Conservation (phyloP, 2,888 invertebrate genomes). For the Agrypnus murinus region DNA sequence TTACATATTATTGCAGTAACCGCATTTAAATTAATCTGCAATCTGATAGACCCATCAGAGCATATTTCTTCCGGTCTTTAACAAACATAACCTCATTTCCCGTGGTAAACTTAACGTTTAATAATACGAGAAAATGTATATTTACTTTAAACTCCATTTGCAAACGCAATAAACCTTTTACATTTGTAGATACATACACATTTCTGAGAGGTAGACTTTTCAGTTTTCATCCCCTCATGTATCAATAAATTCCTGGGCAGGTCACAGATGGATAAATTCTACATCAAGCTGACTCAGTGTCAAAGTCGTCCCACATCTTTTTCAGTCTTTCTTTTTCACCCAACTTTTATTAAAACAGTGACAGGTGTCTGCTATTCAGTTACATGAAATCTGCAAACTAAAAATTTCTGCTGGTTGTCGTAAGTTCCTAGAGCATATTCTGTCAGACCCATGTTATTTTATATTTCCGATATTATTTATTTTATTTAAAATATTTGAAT, state of each 20-base stretch:
- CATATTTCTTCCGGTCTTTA: too few species aligned
- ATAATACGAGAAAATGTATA: too few species aligned
- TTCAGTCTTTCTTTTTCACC: constrained; percentile 20
- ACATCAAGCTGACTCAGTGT: constrained; percentile 29
- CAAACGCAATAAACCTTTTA: too few species aligned
- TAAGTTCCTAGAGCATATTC: background rate
- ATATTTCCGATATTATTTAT: background rate
- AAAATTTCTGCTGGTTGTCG: constrained; percentile 16
- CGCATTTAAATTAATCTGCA: too few species aligned
- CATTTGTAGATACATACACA: too few species aligned
- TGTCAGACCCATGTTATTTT: constrained; percentile 8
- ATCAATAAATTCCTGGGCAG: constrained; percentile 35
- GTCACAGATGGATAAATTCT: constrained; percentile 40
- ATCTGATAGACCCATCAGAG: too few species aligned
- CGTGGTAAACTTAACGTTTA: too few species aligned
- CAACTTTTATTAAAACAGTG: constrained; percentile 39
- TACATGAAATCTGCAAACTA: constrained; percentile 28
- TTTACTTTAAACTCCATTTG: too few species aligned
- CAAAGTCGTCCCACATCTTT: constrained; percentile 36
- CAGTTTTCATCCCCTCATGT: constrained; percentile 16
- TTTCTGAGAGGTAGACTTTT: background rate
- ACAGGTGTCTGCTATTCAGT: constrained; percentile 29
- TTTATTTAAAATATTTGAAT: background rate
- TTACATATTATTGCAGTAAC: too few species aligned
- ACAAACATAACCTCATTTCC: too few species aligned